These are phyloP conservation scores for Rhyacophila brunnea DNA, from an alignment of 1,140 invertebrate genomes.

Conservation along the genomic window DNA sequence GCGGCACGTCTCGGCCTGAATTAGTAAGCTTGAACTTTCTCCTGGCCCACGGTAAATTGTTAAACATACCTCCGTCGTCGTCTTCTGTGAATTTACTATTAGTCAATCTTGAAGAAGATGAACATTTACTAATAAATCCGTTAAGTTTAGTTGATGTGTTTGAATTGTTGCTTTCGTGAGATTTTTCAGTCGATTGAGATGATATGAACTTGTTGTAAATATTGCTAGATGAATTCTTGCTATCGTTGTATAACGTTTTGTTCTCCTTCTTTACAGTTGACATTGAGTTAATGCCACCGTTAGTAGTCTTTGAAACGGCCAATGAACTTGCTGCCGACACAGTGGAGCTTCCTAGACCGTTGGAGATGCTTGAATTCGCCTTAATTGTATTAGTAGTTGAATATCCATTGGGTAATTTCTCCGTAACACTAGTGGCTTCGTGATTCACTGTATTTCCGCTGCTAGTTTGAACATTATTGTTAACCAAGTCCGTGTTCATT, in stretches of 20 bases:
- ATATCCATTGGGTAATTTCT: slow-evolving; percentile 18
- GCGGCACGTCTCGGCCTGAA: slow-evolving; percentile 62
- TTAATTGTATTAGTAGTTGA: slow-evolving; percentile 10
- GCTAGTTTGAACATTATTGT: slow-evolving; percentile 49
- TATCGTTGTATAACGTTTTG: not conserved
- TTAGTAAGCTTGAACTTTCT: slow-evolving; percentile 62
- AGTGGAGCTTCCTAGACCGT: slow-evolving; percentile 1
- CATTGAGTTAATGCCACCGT: slow-evolving; percentile 5
- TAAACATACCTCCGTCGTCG: slow-evolving; percentile 25
- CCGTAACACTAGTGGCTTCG: slow-evolving; percentile 12
- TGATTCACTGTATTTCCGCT: slow-evolving; percentile 40
- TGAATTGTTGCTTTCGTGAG: not conserved
- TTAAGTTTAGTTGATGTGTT: slow-evolving; percentile 3
- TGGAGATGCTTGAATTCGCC: slow-evolving; percentile 9
- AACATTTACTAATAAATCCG: slow-evolving; percentile 11
- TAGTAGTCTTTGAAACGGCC: not conserved
- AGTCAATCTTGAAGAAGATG: slow-evolving; percentile 1
- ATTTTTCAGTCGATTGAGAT: not conserved
- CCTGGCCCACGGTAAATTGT: slow-evolving; percentile 57
- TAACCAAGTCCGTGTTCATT: slow-evolving; percentile 61
- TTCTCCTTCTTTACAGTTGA: slow-evolving; percentile 13
- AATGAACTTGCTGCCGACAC: not conserved
- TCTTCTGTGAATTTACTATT: slow-evolving; percentile 2
- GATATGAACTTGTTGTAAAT: not conserved
- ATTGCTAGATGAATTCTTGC: not conserved